Conservation (phyloP, 1,140 invertebrate genomes). For the Drosophila lini region DNA sequence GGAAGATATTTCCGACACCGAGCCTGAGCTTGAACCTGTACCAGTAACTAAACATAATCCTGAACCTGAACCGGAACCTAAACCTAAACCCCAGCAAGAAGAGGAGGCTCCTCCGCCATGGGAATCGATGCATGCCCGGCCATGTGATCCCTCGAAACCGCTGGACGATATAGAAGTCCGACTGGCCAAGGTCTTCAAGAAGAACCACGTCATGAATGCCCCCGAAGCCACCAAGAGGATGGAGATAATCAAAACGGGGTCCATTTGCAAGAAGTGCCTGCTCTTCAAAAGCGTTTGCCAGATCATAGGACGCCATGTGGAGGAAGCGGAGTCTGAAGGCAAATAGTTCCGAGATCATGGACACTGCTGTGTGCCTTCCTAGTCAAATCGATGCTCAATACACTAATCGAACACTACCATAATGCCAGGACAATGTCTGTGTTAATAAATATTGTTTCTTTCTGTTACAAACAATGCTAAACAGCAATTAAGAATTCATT, state of each 20-base stretch:
- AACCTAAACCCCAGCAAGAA: background rate
- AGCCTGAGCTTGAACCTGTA: background rate
- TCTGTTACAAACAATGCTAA: too few species aligned
- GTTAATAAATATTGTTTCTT: background rate
- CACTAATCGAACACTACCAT: background rate
- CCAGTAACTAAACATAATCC: background rate
- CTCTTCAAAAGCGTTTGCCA: constrained; percentile 31
- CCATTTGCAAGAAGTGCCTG: constrained; percentile 56
- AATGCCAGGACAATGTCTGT: background rate
- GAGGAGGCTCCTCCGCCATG: background rate
- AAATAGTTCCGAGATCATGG: too few species aligned
- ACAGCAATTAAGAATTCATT: too few species aligned
- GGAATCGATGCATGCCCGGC: constrained; percentile 21
- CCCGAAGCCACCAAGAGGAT: background rate
- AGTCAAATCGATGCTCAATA: background rate
- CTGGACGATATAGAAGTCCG: constrained; percentile 24
- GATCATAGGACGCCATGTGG: constrained; percentile 21
- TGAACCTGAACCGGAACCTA: too few species aligned
- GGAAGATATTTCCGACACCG: background rate
- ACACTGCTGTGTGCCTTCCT: background rate
- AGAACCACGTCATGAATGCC: background rate
- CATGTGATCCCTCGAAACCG: background rate
- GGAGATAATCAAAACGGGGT: constrained; percentile 25
- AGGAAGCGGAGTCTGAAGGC: background rate
- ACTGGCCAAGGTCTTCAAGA: constrained; percentile 33